Conservation (phyloP, 1,140 invertebrate species). For the Leptestheria dahalacensis region DNA sequence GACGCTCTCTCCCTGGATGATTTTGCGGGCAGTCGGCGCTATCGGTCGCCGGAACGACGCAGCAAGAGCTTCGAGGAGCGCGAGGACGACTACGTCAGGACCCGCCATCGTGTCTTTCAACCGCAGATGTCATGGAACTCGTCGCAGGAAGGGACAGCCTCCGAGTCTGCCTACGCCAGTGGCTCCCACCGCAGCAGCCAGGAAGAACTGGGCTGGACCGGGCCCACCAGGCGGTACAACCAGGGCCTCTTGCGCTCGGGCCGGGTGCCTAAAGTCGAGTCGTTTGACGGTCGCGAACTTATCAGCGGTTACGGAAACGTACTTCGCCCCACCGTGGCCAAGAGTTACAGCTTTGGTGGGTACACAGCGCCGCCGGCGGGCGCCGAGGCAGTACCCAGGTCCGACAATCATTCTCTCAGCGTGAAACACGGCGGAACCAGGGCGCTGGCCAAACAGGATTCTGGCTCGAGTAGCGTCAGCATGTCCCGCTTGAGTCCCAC, state of each 20-base stretch:
- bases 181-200: neutral
- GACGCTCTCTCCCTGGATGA: slow-evolving; percentile 65
- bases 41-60: slow-evolving; percentile 37
- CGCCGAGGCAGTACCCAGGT: neutral
- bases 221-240: neutral
- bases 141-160: slow-evolving; percentile 4
- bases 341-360: slow-evolving; percentile 72
- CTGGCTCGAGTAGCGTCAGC: slow-evolving; percentile 43
- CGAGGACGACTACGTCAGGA: slow-evolving; percentile 72
- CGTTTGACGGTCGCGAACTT: slow-evolving; percentile 33
- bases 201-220: neutral
- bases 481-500: slow-evolving; percentile 60
- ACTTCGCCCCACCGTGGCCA: slow-evolving; percentile 48
- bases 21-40: neutral
- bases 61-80: slow-evolving; percentile 82
- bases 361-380: slow-evolving; percentile 34
- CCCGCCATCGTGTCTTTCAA: slow-evolving; percentile 65
- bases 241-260: slow-evolving; percentile 27
- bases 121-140: slow-evolving; percentile 33
- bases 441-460: slow-evolving; percentile 31
- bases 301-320: slow-evolving; percentile 32
- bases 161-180: neutral
- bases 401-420: neutral
- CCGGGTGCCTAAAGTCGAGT: slow-evolving; percentile 39
- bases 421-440: neutral